Evolutionary conservation across 2,888 invertebrate species (phyloP).

Genomic region (Lepidonotus clava): DNA sequence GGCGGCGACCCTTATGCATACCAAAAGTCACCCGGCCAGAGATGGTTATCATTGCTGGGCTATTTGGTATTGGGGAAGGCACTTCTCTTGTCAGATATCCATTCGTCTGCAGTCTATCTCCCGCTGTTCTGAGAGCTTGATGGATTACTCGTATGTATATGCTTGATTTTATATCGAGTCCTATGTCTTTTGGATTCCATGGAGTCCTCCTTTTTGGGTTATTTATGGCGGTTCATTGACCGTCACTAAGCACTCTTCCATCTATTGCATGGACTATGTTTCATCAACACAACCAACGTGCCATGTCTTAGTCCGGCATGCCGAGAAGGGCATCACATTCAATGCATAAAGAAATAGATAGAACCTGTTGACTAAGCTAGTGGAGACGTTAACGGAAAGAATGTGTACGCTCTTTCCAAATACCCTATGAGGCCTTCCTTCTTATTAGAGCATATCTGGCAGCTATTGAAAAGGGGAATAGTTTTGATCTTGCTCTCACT

Average conservation of each 20-base stretch:
- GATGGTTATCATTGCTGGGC: constrained; percentile 18
- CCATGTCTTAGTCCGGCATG: background rate
- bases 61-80: background rate
- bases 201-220: background rate
- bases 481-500: too few relatives aligned
- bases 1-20: background rate
- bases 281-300: background rate
- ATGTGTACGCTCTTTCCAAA: too few relatives aligned
- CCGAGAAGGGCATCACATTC: background rate
- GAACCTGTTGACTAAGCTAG: background rate
- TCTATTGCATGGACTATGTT: background rate
- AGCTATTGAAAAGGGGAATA: too few relatives aligned
- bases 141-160: background rate
- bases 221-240: background rate
- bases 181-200: background rate
- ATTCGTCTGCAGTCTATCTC: background rate
- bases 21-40: background rate
- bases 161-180: constrained; percentile 17
- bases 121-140: background rate
- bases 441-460: too few relatives aligned
- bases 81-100: background rate
- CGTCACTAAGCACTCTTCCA: background rate
- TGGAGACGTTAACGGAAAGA: too few relatives aligned
- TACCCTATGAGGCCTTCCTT: too few relatives aligned
- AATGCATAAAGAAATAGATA: background rate